These are phyloP conservation scores for Dione juno DNA, from an alignment of 2,888 invertebrate genomes.

Conservation along the genomic window DNA sequence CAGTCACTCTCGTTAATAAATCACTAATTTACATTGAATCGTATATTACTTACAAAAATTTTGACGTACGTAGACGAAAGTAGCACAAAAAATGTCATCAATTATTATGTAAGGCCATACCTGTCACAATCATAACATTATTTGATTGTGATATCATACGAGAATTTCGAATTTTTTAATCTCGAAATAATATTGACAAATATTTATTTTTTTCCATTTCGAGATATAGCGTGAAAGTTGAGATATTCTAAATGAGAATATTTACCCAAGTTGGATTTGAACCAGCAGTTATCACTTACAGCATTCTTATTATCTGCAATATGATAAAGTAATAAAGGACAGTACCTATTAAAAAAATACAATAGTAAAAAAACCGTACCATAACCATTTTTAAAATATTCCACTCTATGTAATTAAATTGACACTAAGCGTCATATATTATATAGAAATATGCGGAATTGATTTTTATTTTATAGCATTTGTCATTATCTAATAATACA, in stretches of 20 bases:
- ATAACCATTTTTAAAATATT: conserved; percentile 8
- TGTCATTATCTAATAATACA: conserved; percentile 29
- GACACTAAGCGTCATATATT: not conserved
- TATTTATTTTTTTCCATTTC: no score
- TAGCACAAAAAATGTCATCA: not conserved
- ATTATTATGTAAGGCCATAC: not conserved
- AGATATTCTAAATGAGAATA: not conserved
- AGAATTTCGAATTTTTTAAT: no score
- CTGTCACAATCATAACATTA: not conserved
- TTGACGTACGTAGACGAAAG: not conserved
- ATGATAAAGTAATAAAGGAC: not conserved
- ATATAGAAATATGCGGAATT: conserved; percentile 17
- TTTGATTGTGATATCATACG: no score
- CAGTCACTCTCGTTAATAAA: conserved; percentile 24
- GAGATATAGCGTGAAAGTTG: no score
- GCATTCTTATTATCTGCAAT: no score
- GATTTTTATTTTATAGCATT: not conserved
- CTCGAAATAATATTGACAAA: no score
- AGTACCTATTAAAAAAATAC: not conserved
- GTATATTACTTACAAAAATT: conserved; percentile 14
- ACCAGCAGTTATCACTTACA: not conserved
- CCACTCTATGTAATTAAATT: not conserved
- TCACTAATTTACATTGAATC: conserved; percentile 16
- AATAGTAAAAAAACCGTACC: not conserved
- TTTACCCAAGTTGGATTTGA: not conserved